Evolutionary conservation across 2,888 invertebrate species (phyloP).

Genomic region (Ernsta delagoae): DNA sequence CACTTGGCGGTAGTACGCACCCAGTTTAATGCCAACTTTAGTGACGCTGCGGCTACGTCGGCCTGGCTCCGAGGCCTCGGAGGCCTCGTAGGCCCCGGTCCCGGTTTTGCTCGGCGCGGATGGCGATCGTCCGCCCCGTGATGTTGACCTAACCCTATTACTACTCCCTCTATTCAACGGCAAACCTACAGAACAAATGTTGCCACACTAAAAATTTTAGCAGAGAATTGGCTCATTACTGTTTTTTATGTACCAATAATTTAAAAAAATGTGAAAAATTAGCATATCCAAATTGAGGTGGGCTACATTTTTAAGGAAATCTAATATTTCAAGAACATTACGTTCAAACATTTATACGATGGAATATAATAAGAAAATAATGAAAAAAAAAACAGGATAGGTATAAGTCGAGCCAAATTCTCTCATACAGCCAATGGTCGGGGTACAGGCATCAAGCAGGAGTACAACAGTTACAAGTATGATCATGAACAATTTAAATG

Average conservation of each 20-base stretch:
- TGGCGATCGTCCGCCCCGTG: slow-evolving; percentile 77
- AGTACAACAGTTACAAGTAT: slow-evolving; percentile 54
- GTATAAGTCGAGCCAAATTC: slow-evolving; percentile 25
- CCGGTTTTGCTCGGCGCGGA: slow-evolving; percentile 68
- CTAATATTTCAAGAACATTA: too few relatives aligned
- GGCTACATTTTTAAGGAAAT: too few relatives aligned
- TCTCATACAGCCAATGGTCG: slow-evolving; percentile 45
- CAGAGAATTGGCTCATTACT: slow-evolving; percentile 42
- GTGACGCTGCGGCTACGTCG: slow-evolving; percentile 80
- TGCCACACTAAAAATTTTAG: slow-evolving; percentile 46
- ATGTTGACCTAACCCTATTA: slow-evolving; percentile 84
- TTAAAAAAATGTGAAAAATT: too few relatives aligned
- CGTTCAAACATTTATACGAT: too few relatives aligned
- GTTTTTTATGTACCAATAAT: too few relatives aligned
- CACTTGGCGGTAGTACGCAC: slow-evolving; percentile 70
- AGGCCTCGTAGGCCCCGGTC: slow-evolving; percentile 52
- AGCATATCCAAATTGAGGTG: too few relatives aligned
- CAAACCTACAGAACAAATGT: slow-evolving; percentile 84
- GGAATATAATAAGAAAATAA: too few relatives aligned
- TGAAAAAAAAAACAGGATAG: too few relatives aligned
- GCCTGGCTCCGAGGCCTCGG: slow-evolving; percentile 62
- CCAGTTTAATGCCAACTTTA: slow-evolving; percentile 84
- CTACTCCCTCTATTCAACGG: slow-evolving; percentile 87
- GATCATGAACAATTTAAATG: slow-evolving; percentile 8
- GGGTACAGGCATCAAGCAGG: slow-evolving; percentile 76